Base-by-base conservation (phyloP, 2,888 invertebrate species). In the Coleophora flavipennella region DNA sequence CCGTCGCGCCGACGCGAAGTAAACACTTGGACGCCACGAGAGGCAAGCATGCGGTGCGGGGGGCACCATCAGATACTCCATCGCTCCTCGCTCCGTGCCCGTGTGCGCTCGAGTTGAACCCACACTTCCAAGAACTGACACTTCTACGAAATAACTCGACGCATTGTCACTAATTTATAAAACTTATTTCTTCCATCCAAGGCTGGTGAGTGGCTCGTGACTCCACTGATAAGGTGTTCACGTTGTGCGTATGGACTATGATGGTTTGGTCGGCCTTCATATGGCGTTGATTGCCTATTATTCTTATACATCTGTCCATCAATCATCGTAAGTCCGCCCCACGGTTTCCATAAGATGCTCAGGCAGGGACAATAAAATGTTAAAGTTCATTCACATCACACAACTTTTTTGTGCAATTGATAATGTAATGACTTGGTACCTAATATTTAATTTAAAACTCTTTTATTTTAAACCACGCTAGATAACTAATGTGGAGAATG, bases 151-250 rank as follows among this genome's bases (percentile, higher is more conserved):
- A 68, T 61, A 73, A 72, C 77, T 73, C 73, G 67, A 69, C 69
- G 72, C 73, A 80, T 80, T 80, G 80, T 81, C 78, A 79, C 78
- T 77, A 76, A 80, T 81, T 79, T 79, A 76, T 77, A 74, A 79
- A 75, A 76, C 68, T 69, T 76, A 67, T 69, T 69, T 75, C 70
- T 71, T 72, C 70, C 67, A 59, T 57, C 62, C 69, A 64, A 70
- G 72, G 68, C 65, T 66, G 57, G 55, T 50, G 49, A 55, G 48
- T 51, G 55, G 55, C 48, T 64, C 57, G 61, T 60, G 60, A 60
- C 57, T 55, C 31, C 42, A 41, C 42, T 46, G 44, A 49, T 45
- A 50, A 49, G 50, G 46, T 51, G 48, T 46, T 49, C 48, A 48
- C 43, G 61, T 62, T 72, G 74, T 73, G 73, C 73, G 57, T 63